Base-by-base conservation (phyloP, 1,140 invertebrate species). In the Sarcophaga peregrina region DNA sequence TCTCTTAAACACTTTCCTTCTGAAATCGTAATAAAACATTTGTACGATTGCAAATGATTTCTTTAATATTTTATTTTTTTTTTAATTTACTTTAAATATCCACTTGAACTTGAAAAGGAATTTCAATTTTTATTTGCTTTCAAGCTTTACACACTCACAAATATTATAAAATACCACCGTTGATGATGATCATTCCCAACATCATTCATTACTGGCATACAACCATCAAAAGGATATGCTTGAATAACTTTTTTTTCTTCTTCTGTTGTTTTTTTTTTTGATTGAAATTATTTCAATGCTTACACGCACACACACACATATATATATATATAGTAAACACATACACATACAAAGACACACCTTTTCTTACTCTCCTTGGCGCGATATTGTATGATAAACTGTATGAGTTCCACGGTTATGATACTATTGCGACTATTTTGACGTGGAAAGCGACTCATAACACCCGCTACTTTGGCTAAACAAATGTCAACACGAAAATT, bases 361-460 rank as follows among this genome's bases (percentile, higher is more conserved):
- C 88, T 90, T 90, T 90, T 90, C 87, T 88, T 89, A 54, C 86
- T 86, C 86, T 90, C 88, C 88, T 88, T 83, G 84, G 89, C 89
- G 75, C 89, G 87, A 86, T 89, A 90, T 85, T 90, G 89, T 87
- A 90, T 90, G 86, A 90, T 90, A 85, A 90, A 90, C 85, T 90
- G 89, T 85, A 90, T 90, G 50, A 90, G 85, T 82, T 90, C 89
- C 47, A 90, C 89, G 83, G 89, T 90, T 82, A 90, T 90, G 82
- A 90, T 85, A 86, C 89, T 90, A 85, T 90, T 87, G 76, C 87
- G 87, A 83, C 88, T 87, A 84, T 85, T 89, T 85, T 89, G 87
- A 85, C 88, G 88, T 68, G 62, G 6, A 82, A 87, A 85, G 85
- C 88, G 88, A 88, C 88, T 90, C 88, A 90, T 90, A 83, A 84